Evolutionary conservation across 2,888 invertebrate genomes (phyloP), one percentile per base, ranked within the genome.

Genomic region (Trichogramma dendrolimi): DNA sequence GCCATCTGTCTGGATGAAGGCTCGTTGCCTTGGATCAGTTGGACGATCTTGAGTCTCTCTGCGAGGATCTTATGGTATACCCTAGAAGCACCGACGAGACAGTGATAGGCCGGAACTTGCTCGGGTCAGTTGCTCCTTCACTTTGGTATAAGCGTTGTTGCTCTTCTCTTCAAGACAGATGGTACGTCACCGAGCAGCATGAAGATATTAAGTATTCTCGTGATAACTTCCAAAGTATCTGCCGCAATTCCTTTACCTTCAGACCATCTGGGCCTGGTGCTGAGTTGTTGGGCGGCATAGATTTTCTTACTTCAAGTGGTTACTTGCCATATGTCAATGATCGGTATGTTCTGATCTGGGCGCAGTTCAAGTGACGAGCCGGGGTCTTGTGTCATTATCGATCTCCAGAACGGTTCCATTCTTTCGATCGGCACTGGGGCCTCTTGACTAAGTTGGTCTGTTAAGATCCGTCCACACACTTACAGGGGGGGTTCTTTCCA

Each of bases 401-500:
- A 14, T 6, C 10, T 40, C 48, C 40, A 58, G 10, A 7, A 51
- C 2, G 49, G 46, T 10, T 47, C 43, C 49, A 60, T 55, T 0
- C 39, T 11, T 1, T 53, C 60, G 4, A 40, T 5, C 0, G 11
- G 39, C 4, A 40, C 52, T 3, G 7, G 10, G 2, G 5, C 10
- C 4, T n/a, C 10, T 0, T 55, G 44, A 4, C 10, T n/a, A 1
- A 46, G 4, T 1, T 52, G n/a, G 14, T 58, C 67, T 4, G 27
- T 50, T 4, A 68, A 41, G 5, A 68, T 40, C 4, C 40, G 14
- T 57, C 6, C 1, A 64, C 11, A 38, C 69, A 70, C 5, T 61
- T 66, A 11, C 55, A n/a, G 48, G 0, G 58, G 68, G 40, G 66
- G 65, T 47, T 55, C 67, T 6, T 56, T 58, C 68, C 67, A 68